These are phyloP conservation scores for Yponomeuta malinellus DNA, from an alignment of 2,888 invertebrate species.

Conservation along the genomic window DNA sequence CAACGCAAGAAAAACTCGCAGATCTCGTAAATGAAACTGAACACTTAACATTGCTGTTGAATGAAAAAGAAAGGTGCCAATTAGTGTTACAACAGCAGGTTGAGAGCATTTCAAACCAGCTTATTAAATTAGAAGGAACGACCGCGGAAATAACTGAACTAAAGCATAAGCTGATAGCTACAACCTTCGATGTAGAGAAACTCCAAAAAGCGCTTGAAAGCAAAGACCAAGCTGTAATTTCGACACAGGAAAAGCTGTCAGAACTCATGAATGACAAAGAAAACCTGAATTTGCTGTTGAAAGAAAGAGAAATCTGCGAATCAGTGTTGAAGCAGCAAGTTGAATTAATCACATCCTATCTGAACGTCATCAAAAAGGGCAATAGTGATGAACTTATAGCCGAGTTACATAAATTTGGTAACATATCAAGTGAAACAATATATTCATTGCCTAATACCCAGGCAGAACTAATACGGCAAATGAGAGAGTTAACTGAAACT, in stretches of 20 bases:
- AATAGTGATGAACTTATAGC: too few species aligned
- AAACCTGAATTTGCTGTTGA: slow-evolving; percentile 30
- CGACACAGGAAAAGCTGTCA: slow-evolving; percentile 8
- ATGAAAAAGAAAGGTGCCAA: slow-evolving; percentile 23
- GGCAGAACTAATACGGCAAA: slow-evolving; percentile 16
- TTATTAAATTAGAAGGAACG: too few species aligned
- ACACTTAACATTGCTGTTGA: slow-evolving; percentile 26
- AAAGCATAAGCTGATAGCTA: too few species aligned
- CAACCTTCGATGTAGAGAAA: neutral
- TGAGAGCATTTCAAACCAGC: neutral
- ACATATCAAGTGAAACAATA: too few species aligned
- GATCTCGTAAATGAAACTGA: slow-evolving; percentile 7
- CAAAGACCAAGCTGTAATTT: neutral
- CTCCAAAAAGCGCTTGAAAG: neutral
- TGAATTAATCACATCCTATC: neutral
- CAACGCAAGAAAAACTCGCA: too few species aligned
- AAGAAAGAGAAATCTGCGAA: slow-evolving; percentile 23
- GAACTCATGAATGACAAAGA: slow-evolving; percentile 24
- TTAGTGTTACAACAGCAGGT: neutral
- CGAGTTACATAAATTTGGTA: too few species aligned
- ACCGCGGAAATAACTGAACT: too few species aligned
- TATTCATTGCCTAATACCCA: slow-evolving; percentile 9
- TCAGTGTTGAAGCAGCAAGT: slow-evolving; percentile 15
- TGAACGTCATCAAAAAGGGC: too few species aligned
- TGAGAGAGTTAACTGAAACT: slow-evolving; percentile 18